Percentiles rank a stretch among this genome's conserved stretches.
phyloP scores from a whole-genome alignment of 2,113 vertebrate genomes.

The Apus apus region DNA sequence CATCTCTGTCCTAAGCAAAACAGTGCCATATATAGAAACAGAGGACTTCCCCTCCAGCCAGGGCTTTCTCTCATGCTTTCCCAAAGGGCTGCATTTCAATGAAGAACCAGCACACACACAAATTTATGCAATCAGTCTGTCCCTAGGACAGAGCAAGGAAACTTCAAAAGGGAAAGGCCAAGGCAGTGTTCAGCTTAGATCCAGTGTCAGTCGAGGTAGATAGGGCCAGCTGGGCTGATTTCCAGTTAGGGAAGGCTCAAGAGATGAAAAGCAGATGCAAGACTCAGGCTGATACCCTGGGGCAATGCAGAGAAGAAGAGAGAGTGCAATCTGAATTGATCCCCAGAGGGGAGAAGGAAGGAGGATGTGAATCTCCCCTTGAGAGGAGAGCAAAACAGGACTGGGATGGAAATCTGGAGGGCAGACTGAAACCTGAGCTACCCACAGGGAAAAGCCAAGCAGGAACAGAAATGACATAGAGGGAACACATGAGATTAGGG shows the following conservation, averaged over 20 bases:
- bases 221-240: neutral
- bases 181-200: constrained; percentile 17
- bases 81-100: constrained; percentile 56
- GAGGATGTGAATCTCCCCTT: constrained; percentile 25
- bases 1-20: constrained; percentile 60
- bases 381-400: constrained; percentile 50
- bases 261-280: constrained; percentile 38
- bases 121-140: constrained; percentile 59
- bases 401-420: constrained; percentile 37
- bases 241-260: constrained; percentile 21
- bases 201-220: constrained; percentile 13
- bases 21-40: constrained; percentile 46
- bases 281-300: neutral
- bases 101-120: constrained; percentile 44
- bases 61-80: constrained; percentile 63
- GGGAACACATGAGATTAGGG: constrained; percentile 46
- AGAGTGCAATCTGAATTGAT: constrained; percentile 24
- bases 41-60: constrained; percentile 45
- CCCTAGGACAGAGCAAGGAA: constrained; percentile 31
- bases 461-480: constrained; percentile 58
- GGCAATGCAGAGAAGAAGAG: neutral
- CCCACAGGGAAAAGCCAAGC: constrained; percentile 36
- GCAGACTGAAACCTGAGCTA: constrained; percentile 60
- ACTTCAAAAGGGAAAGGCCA: constrained; percentile 59
- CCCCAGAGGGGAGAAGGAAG: constrained; percentile 58